Conservation (phyloP, 2,888 invertebrate genomes). For the Chromoteleia sp. region DNA sequence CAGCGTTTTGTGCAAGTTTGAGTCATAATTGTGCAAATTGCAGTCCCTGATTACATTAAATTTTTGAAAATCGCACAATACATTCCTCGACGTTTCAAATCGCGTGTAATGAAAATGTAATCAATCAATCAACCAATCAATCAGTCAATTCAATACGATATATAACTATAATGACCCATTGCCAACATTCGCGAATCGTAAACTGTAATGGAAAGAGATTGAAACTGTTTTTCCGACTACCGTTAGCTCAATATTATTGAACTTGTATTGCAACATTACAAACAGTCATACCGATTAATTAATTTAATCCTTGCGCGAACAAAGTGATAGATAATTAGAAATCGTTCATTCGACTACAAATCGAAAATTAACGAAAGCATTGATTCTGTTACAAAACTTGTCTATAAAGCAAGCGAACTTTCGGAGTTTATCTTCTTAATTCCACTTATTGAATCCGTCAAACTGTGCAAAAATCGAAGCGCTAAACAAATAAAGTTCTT, state of each 20-base stretch:
- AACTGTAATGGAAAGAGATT: not conserved
- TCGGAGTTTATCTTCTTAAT: not conserved
- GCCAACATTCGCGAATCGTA: not conserved
- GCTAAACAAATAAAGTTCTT: not conserved
- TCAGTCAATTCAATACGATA: not conserved
- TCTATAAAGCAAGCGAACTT: too few relatives aligned
- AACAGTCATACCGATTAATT: not conserved
- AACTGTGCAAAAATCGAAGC: not conserved
- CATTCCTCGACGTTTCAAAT: not conserved
- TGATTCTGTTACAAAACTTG: too few relatives aligned
- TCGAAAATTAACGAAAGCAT: too few relatives aligned
- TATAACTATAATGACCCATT: not conserved
- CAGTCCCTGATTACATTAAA: not conserved
- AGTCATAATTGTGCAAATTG: not conserved
- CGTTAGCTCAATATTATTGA: not conserved
- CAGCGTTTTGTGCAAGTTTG: too few relatives aligned
- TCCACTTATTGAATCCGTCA: not conserved
- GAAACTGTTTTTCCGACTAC: not conserved
- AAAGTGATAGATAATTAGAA: not conserved
- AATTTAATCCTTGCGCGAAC: not conserved
- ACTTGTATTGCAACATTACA: not conserved
- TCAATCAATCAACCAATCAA: constrained; percentile 9
- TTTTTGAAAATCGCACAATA: not conserved
- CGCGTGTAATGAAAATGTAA: not conserved
- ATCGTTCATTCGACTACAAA: too few relatives aligned